These are phyloP conservation scores for Leucoma salicis DNA, from an alignment of 2,888 invertebrate genomes.

Conservation along the genomic window DNA sequence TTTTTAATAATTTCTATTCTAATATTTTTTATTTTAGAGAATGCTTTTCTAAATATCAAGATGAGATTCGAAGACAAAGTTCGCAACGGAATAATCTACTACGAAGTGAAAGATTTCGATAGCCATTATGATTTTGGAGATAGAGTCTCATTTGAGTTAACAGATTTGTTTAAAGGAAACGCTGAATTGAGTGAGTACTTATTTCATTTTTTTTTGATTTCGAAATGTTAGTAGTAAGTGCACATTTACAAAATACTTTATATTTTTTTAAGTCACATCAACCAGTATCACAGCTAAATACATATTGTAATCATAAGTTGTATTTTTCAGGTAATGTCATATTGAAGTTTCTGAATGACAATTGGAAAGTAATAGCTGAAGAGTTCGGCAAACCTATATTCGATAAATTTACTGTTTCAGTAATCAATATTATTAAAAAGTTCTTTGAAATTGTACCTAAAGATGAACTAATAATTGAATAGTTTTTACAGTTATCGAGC, in stretches of 20 bases:
- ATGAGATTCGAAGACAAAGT: constrained; percentile 47
- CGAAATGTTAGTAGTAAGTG: not conserved
- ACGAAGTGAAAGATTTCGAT: constrained; percentile 44
- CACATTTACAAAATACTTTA: not conserved
- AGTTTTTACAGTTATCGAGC: too few species aligned
- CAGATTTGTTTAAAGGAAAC: constrained; percentile 61
- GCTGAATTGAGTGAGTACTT: constrained; percentile 60
- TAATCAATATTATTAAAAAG: constrained; percentile 37
- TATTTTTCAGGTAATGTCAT: constrained; percentile 55
- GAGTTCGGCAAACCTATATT: constrained; percentile 60
- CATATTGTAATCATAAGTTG: constrained; percentile 1
- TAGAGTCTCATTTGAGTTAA: constrained; percentile 47
- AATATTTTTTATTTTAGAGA: constrained; percentile 33
- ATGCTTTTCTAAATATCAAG: constrained; percentile 36
- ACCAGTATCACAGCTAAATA: too few species aligned
- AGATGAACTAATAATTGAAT: constrained; percentile 45
- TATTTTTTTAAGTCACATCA: not conserved
- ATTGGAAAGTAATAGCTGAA: constrained; percentile 56
- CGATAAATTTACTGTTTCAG: constrained; percentile 38
- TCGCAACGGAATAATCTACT: constrained; percentile 52
- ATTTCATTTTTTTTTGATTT: not conserved
- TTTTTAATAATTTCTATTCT: not conserved
- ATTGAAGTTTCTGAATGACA: constrained; percentile 57
- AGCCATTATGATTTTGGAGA: constrained; percentile 45
- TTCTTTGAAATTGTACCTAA: constrained; percentile 56